phyloP scores from a whole-genome alignment of 2,888 invertebrate species.

The Rotaria magnacalcarata region DNA sequence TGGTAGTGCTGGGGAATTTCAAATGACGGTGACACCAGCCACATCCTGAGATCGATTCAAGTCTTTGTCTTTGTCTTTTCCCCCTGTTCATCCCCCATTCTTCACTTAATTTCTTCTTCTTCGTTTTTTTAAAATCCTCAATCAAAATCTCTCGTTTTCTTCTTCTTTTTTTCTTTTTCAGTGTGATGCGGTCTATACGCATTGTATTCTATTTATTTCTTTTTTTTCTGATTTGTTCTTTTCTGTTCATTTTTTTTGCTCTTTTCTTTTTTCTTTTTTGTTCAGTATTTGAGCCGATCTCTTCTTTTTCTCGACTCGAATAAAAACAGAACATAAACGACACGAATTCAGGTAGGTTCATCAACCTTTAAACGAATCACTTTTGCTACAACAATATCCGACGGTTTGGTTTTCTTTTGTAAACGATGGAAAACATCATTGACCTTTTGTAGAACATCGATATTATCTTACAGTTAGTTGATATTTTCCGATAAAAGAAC shows the following conservation, averaged over 20 bases:
- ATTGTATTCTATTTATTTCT: slow-evolving; percentile 22
- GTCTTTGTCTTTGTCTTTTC: neutral
- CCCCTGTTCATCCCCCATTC: neutral
- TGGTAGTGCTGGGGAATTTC: slow-evolving; percentile 15
- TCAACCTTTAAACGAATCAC: too few species aligned
- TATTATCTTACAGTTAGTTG: too few species aligned
- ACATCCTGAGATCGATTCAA: neutral
- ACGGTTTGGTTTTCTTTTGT: too few species aligned
- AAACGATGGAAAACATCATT: too few species aligned
- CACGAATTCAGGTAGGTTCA: neutral
- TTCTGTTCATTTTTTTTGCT: slow-evolving; percentile 14
- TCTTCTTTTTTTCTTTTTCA: neutral
- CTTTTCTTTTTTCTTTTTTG: neutral
- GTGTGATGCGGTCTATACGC: slow-evolving; percentile 1
- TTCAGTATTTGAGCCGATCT: neutral
- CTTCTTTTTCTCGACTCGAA: slow-evolving; percentile 20
- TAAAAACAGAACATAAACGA: neutral
- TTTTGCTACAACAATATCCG: too few species aligned
- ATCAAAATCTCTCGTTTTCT: neutral
- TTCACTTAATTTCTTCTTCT: too few species aligned
- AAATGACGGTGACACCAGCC: slow-evolving; percentile 25
- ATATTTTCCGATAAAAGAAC: too few species aligned
- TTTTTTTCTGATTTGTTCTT: slow-evolving; percentile 4
- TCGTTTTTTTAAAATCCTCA: neutral
- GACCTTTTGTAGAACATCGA: too few species aligned